Base-by-base conservation (phyloP, 2,113 vertebrate genomes). In the Myodes glareolus region DNA sequence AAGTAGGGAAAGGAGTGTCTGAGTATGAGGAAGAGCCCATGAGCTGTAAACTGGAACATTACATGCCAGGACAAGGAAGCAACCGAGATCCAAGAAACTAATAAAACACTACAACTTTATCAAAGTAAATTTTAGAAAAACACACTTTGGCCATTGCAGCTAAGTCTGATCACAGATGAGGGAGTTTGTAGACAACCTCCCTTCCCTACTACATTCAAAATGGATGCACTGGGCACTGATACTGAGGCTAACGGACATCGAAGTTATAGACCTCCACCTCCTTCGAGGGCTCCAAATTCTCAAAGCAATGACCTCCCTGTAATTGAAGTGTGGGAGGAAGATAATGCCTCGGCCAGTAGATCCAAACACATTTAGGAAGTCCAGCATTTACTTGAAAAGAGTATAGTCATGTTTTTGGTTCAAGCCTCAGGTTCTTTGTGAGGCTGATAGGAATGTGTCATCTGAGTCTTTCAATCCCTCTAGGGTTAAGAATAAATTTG, bases 381-480 rank as follows among this genome's bases (percentile, higher is more conserved):
- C 77, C 33, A 78, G 85, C 68, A 91, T 95, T 94, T 65, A 94
- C 19, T 92, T 55, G 88, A 96, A 97, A 90, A 93, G 76, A 96
- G 17, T 92, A 68, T 58, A 58, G 52, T 47, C 76, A 80, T 78
- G 81, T 58, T 97, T 45, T 91, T 95, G 84, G 90, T 88, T 94
- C 52, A 94, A 87, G 82, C 50, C 39, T 87, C 4, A 1, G 52
- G 96, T 96, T 86, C 42, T 89, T 58, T 89, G 88, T 88, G 47
- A 94, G 68, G 89, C 5, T 91, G 92, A 86, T 90, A 78, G 61
- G 52, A 91, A 31, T 86, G 85, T 70, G 45, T 85, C 86, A 94
- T 90, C 61, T 39, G 82, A 90, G 39, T 42, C 61, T 77, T 88
- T 86, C 58, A n/a, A 50, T 50, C 31, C 50, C 70, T 95, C 63